phyloP scores from a whole-genome alignment of 2,888 invertebrate genomes.

The Lucinisca nassula region DNA sequence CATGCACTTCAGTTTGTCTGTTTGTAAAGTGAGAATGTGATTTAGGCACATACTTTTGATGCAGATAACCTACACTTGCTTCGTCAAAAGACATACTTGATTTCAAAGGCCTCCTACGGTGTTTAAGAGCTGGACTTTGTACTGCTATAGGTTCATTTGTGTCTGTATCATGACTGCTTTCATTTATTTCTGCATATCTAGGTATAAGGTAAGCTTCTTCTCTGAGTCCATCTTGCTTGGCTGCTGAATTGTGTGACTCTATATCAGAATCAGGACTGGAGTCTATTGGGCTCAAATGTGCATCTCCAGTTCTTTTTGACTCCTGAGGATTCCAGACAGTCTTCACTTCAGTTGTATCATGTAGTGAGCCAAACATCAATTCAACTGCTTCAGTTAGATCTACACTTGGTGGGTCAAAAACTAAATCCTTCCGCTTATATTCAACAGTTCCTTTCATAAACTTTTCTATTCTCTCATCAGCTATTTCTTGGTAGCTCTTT shows the following conservation, averaged over 20 bases:
- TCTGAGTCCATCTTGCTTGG: not conserved
- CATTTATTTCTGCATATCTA: constrained; percentile 15
- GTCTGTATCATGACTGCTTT: not conserved
- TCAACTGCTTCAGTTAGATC: constrained; percentile 44
- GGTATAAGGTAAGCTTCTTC: not conserved
- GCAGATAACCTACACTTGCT: not conserved
- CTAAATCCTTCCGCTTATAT: constrained; percentile 17
- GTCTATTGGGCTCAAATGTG: not conserved
- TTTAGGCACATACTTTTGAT: not conserved
- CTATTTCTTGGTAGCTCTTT: constrained; percentile 33
- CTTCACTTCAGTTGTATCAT: constrained; percentile 51
- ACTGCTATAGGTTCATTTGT: not conserved
- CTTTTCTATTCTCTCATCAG: constrained; percentile 24
- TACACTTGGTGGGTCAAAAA: constrained; percentile 48
- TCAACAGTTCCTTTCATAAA: constrained; percentile 7
- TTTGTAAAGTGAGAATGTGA: constrained; percentile 11
- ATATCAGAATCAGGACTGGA: constrained; percentile 10
- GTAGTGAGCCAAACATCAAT: constrained; percentile 60
- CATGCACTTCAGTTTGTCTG: not conserved
- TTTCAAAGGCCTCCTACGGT: constrained; percentile 41
- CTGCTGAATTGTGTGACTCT: not conserved
- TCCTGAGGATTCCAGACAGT: constrained; percentile 59
- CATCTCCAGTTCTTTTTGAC: not conserved
- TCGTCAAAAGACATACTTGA: constrained; percentile 63
- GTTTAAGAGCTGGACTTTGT: not conserved